Evolutionary conservation across 2,888 invertebrate genomes (phyloP).

Genomic region (Aphidoletes aphidimyza): DNA sequence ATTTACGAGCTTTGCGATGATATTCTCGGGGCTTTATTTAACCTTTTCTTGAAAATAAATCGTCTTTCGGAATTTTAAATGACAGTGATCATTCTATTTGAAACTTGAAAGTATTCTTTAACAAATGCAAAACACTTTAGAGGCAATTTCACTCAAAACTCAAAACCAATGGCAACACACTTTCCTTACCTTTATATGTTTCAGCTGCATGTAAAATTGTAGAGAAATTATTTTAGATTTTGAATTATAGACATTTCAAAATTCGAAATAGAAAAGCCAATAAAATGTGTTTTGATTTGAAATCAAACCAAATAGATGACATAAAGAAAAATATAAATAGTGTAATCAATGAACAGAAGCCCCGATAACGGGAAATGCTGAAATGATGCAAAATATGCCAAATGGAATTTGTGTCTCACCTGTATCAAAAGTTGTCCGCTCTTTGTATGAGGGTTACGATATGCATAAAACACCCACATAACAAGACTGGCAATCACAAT

Average conservation of each 20-base stretch:
- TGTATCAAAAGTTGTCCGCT: constrained; percentile 97
- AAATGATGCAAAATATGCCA: no score
- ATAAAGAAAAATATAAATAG: no score
- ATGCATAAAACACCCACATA: constrained; percentile 92
- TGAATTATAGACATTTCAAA: neutral
- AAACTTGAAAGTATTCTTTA: neutral
- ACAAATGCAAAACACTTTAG: no score
- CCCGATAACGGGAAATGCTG: no score
- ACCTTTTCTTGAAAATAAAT: no score
- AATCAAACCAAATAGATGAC: no score
- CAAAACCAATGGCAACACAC: neutral
- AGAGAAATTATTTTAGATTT: neutral
- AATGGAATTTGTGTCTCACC: no score
- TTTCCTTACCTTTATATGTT: constrained; percentile 46
- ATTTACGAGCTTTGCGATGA: no score
- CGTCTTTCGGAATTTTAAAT: no score
- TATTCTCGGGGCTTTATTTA: no score
- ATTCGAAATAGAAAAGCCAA: neutral
- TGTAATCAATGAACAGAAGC: no score
- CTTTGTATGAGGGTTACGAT: constrained; percentile 93
- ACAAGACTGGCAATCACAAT: constrained; percentile 75
- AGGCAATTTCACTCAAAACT: neutral
- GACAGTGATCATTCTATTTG: neutral
- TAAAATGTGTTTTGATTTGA: neutral
- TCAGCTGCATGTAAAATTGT: constrained; percentile 55